Base-by-base conservation (phyloP, 30 jellyfish, hydroid and myxozoan genomes). In the Turritopsis dohrnii region DNA sequence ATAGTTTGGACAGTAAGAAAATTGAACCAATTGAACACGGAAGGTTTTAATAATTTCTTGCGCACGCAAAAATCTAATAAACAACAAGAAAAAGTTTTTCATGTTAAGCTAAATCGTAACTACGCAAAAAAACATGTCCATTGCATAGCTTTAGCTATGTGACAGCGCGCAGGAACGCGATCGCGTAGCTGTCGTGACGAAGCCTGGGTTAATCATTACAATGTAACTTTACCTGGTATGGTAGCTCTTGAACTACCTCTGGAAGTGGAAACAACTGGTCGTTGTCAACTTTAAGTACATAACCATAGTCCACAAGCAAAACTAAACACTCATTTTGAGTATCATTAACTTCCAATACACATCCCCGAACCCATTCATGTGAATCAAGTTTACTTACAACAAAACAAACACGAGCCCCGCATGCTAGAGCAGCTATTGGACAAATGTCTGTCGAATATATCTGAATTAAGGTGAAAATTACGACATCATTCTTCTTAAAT, bases 291-390 rank as follows among this genome's bases (percentile, higher is more conserved):
- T 74, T 26, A 0, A 74, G 72, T 16, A 74, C 83, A 21, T n/a
- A 23, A 23, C 83, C 83, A n/a, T 74, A 74, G 23, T 74, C 83
- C 28, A 74, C 83, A 26, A 74, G 65, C 83, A 74, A 23, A 30
- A 74, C 65, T 71, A 21, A 30, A 30, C 83, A 74, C 28, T n/a
- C 24, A 0, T 74, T 74, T 7, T 17, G 18, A n/a, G 3, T 29
- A n/a, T 27, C 27, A 41, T 24, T 8, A 29, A 29, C 65, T 21
- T 74, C 83, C 83, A 74, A 30, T 74, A 74, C 83, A 74, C 83
- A 74, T 30, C 83, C 83, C 0, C 83, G 83, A 29, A 26, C 53
- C 83, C 83, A 74, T 17, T 22, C 41, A 24, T 21, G 24, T 72
- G 54, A 28, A 74, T 28, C 27, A 21, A 13, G 16, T 26, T 24